These are phyloP conservation scores for Petrophora chlorosata DNA, from an alignment of 2,888 invertebrate genomes.

Conservation along the genomic window DNA sequence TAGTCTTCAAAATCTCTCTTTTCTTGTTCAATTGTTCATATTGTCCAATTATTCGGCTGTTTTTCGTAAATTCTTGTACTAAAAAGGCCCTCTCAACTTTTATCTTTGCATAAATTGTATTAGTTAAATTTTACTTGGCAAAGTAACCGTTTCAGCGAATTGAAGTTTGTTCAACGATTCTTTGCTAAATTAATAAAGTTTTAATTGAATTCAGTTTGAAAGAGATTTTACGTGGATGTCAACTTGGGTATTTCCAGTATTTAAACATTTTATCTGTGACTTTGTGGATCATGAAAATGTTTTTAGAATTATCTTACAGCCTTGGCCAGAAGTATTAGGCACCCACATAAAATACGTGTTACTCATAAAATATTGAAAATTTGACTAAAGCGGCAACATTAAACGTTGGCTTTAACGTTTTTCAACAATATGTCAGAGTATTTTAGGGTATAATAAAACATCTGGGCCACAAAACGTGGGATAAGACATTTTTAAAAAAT, in stretches of 20 bases:
- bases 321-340: no score
- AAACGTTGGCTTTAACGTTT: no score
- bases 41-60: slow-evolving; percentile 7
- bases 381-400: no score
- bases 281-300: slow-evolving; percentile 20
- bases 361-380: no score
- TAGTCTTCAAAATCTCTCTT: background rate
- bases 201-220: slow-evolving; percentile 76
- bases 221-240: slow-evolving; percentile 67
- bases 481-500: no score
- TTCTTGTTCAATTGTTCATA: background rate
- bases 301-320: slow-evolving; percentile 5
- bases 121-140: slow-evolving; percentile 67
- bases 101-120: slow-evolving; percentile 73
- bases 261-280: slow-evolving; percentile 23
- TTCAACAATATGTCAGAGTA: no score
- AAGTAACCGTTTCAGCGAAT: slow-evolving; percentile 70
- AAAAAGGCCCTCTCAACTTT: slow-evolving; percentile 48
- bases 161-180: slow-evolving; percentile 68
- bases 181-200: slow-evolving; percentile 80
- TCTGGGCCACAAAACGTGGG: no score
- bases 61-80: slow-evolving; percentile 14
- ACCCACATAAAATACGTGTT: no score
- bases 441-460: no score
- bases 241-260: slow-evolving; percentile 48